These are phyloP conservation scores for Hirtodrosophila histrioides DNA, from an alignment of 2,888 invertebrate genomes.

Conservation along the genomic window DNA sequence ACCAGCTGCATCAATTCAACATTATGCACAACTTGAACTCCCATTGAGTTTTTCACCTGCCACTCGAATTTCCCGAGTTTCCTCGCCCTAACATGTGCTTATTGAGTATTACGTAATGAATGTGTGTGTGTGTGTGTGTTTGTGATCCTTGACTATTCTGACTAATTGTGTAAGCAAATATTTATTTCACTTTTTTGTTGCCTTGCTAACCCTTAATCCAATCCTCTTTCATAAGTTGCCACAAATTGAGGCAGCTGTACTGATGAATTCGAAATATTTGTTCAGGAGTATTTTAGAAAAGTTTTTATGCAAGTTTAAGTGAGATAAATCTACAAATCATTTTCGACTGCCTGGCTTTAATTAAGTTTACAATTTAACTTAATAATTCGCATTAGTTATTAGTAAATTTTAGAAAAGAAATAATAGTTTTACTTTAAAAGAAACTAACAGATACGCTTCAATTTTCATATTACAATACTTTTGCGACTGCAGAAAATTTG, in stretches of 20 bases:
- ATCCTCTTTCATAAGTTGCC: neutral
- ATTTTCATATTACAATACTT: too few relatives aligned
- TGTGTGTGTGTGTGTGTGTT: slow-evolving; percentile 7
- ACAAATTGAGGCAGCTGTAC: too few relatives aligned
- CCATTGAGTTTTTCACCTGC: slow-evolving; percentile 27
- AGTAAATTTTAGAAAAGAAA: too few relatives aligned
- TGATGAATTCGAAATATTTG: neutral
- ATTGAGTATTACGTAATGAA: neutral
- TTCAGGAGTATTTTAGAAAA: neutral
- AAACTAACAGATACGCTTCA: too few relatives aligned
- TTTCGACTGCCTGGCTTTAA: too few relatives aligned
- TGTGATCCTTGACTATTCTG: slow-evolving; percentile 6
- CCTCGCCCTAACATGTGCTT: slow-evolving; percentile 2
- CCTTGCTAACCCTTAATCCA: neutral
- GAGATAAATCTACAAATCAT: too few relatives aligned
- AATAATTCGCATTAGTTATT: too few relatives aligned
- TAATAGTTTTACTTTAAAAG: too few relatives aligned
- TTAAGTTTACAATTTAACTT: too few relatives aligned
- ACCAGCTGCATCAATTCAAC: slow-evolving; percentile 25
- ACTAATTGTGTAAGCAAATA: slow-evolving; percentile 49
- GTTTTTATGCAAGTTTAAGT: neutral
- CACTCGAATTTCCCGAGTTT: slow-evolving; percentile 29
- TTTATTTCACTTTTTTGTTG: slow-evolving; percentile 2
- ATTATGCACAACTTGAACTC: slow-evolving; percentile 13
- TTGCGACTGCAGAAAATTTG: too few relatives aligned